phyloP scores from a whole-genome alignment of 2,113 vertebrate genomes.

The Lipotes vexillifer region DNA sequence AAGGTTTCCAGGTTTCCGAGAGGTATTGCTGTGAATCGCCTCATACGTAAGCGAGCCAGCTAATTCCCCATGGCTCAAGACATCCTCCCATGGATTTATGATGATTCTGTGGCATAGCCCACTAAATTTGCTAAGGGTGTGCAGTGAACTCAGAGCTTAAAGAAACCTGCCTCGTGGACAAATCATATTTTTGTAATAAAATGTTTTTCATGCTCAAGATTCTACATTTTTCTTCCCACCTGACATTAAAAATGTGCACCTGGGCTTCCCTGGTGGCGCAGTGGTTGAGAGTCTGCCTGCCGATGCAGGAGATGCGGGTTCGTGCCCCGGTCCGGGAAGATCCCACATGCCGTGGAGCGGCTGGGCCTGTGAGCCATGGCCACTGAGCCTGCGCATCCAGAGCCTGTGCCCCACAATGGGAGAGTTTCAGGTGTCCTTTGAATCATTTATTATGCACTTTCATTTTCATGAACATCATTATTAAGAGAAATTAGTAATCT shows the following conservation, averaged over 20 bases:
- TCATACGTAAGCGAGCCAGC: not conserved
- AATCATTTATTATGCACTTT: conserved; percentile 15
- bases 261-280: not conserved
- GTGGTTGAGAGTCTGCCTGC: no score
- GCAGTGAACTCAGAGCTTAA: conserved; percentile 1
- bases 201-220: not conserved
- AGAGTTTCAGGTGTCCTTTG: not conserved
- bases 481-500: conserved; percentile 21
- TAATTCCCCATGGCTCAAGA: not conserved
- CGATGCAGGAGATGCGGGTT: no score
- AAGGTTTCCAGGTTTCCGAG: not conserved
- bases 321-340: no score
- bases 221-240: not conserved
- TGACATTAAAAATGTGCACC: conserved; percentile 28
- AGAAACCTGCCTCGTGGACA: not conserved
- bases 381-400: accelerated
- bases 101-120: not conserved
- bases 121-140: conserved; percentile 21
- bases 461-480: conserved; percentile 1
- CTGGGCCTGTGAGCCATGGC: no score
- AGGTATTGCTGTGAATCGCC: not conserved
- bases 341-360: no score
- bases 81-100: conserved; percentile 32
- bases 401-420: no score
- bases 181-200: conserved; percentile 5